Evolutionary conservation across 2,888 invertebrate species (phyloP), one percentile per base, ranked within the genome.

Genomic region (Calameuta pallipes): DNA sequence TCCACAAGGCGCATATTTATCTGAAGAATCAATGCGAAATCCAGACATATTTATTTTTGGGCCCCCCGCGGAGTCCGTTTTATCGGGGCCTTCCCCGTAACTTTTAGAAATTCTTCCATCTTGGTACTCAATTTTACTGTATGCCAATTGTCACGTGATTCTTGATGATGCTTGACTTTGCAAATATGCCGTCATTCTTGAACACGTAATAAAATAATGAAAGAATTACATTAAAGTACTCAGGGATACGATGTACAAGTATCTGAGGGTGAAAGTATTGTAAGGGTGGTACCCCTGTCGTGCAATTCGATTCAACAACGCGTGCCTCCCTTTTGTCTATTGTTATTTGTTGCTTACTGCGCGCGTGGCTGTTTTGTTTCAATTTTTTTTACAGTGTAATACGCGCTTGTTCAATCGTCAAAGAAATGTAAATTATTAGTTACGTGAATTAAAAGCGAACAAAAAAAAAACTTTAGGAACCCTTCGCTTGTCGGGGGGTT

Each of bases 281-380:
- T 23, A 56, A 56, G 41, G 41, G 41, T 23, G 15, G 41, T 23
- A 56, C 41, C 41, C 41, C 41, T 56, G 41, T 56, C 6, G 41
- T 56, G 41, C 41, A 56, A 56, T 56, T 56, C 41, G 69, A 78
- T 78, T 78, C 78, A 78, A 74, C 78, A 75, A 75, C 75, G 69
- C 78, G 78, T 75, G 78, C 35, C 78, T 75, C 77, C 69, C 70
- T 70, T 78, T 78, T 70, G 69, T 78, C 69, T 31, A 75, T 69
- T 76, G 69, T 78, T 56, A 56, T 56, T 78, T 78, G 31, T 69
- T 78, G 75, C 70, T 34, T 30, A 31, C 75, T 41, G 31, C 6
- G 35, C 23, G 41, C 9, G 41, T 56, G 41, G 23, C 75, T 36
- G 75, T 36, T 36, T 41, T 70, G 70, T 78, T 75, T 69, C n/a